Evolutionary conservation across 1,140 invertebrate species (phyloP).

Genomic region (Stegodyphus mimosarum): DNA sequence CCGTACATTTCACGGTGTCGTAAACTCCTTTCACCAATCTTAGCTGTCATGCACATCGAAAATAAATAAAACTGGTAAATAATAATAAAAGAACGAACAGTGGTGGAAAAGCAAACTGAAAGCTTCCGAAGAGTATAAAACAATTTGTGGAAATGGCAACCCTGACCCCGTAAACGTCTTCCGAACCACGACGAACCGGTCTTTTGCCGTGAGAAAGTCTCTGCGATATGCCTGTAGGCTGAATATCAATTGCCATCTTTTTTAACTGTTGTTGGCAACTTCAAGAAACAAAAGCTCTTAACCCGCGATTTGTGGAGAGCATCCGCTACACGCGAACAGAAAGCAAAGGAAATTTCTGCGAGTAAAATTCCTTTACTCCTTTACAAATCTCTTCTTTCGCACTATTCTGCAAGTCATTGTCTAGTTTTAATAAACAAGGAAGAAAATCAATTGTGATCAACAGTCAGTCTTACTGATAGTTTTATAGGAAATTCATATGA

Average conservation of each 20-base stretch:
- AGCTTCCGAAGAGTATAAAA: background rate
- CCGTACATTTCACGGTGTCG: slow-evolving; percentile 26
- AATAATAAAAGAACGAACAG: background rate
- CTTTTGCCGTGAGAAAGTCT: slow-evolving; percentile 42
- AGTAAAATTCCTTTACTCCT: too few species aligned
- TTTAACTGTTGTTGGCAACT: slow-evolving; percentile 37
- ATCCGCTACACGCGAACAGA: background rate
- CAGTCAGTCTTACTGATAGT: too few species aligned
- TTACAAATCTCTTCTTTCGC: too few species aligned
- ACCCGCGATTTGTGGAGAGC: background rate
- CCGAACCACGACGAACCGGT: slow-evolving; percentile 19
- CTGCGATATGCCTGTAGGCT: background rate
- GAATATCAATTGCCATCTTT: slow-evolving; percentile 38
- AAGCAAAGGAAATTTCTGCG: background rate
- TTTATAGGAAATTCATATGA: too few species aligned
- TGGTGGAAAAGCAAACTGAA: too few species aligned
- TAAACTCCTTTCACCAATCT: slow-evolving; percentile 9
- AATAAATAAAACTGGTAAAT: background rate
- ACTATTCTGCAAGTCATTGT: too few species aligned
- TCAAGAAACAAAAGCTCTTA: slow-evolving; percentile 1
- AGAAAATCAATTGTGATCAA: too few species aligned
- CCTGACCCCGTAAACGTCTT: slow-evolving; percentile 34
- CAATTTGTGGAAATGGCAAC: slow-evolving; percentile 42
- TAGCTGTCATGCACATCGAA: background rate
- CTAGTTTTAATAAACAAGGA: too few species aligned